Conservation (phyloP, 2,888 invertebrate species). For the Tridacna gigas region DNA sequence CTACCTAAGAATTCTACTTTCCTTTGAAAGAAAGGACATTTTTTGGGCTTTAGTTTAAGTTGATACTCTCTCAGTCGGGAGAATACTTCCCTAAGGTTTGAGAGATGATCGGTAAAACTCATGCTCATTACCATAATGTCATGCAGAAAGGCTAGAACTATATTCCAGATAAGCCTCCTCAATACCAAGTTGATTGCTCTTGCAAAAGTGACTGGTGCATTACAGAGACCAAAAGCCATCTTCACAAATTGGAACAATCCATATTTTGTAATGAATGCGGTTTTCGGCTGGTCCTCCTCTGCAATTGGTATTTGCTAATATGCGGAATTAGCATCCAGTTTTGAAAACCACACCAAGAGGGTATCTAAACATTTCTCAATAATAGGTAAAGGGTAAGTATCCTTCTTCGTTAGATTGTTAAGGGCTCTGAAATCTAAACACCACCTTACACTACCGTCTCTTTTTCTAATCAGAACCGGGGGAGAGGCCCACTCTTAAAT, state of each 20-base stretch:
- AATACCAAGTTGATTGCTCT: neutral
- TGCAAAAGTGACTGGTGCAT: neutral
- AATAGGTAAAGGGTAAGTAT: neutral
- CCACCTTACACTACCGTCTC: neutral
- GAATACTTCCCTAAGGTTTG: neutral
- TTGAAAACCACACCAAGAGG: neutral
- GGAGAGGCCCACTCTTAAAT: neutral
- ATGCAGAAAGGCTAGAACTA: neutral
- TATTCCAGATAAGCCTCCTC: neutral
- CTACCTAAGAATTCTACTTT: neutral
- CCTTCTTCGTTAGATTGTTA: neutral
- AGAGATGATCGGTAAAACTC: neutral
- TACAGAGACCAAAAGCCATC: neutral
- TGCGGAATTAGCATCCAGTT: neutral
- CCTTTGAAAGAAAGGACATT: neutral
- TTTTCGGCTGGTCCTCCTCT: neutral
- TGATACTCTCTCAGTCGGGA: neutral
- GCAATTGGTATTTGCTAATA: neutral
- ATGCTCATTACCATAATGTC: neutral
- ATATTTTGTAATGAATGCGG: neutral
- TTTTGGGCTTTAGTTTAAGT: neutral
- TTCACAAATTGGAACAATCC: neutral
- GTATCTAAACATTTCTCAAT: neutral
- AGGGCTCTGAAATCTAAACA: neutral
- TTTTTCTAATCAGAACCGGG: neutral